Percentiles rank a stretch among this genome's conserved stretches.
Conservation (phyloP, 2,888 invertebrate genomes). For the Cosmorhoe ocellata region DNA sequence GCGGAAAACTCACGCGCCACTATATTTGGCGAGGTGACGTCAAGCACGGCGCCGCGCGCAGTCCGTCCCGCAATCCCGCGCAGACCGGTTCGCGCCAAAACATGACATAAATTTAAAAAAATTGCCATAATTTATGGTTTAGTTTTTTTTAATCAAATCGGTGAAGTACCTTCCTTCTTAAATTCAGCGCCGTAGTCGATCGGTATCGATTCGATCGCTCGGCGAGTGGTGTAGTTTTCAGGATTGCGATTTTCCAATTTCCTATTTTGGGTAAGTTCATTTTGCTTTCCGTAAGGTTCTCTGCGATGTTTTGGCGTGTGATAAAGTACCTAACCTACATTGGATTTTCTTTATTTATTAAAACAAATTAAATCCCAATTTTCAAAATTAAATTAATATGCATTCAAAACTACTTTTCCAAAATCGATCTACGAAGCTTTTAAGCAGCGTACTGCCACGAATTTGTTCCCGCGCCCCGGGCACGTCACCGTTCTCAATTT, state of each 20-base stretch:
- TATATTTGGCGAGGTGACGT: slow-evolving; percentile 76
- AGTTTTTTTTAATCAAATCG: slow-evolving; percentile 33
- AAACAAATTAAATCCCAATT: no score
- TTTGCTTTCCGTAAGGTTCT: slow-evolving; percentile 14
- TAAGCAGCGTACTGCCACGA: background rate
- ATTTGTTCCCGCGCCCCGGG: background rate
- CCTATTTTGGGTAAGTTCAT: slow-evolving; percentile 50
- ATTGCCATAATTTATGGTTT: slow-evolving; percentile 48
- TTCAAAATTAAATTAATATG: no score
- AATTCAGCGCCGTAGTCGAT: slow-evolving; percentile 10
- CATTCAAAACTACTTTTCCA: no score
- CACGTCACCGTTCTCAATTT: background rate
- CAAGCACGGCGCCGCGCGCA: slow-evolving; percentile 60
- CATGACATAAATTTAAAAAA: slow-evolving; percentile 41
- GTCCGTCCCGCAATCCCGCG: slow-evolving; percentile 67
- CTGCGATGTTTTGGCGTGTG: background rate
- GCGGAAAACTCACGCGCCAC: slow-evolving; percentile 42
- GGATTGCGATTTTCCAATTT: slow-evolving; percentile 47
- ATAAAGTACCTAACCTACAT: no score
- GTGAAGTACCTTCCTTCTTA: slow-evolving; percentile 45
- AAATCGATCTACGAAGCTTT: no score
- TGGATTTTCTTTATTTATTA: no score
- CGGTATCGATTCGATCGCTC: slow-evolving; percentile 31
- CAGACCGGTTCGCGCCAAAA: slow-evolving; percentile 58
- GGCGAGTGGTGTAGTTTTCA: slow-evolving; percentile 41